These are phyloP conservation scores for Globia sparganii DNA, from an alignment of 2,888 invertebrate species.

Conservation along the genomic window DNA sequence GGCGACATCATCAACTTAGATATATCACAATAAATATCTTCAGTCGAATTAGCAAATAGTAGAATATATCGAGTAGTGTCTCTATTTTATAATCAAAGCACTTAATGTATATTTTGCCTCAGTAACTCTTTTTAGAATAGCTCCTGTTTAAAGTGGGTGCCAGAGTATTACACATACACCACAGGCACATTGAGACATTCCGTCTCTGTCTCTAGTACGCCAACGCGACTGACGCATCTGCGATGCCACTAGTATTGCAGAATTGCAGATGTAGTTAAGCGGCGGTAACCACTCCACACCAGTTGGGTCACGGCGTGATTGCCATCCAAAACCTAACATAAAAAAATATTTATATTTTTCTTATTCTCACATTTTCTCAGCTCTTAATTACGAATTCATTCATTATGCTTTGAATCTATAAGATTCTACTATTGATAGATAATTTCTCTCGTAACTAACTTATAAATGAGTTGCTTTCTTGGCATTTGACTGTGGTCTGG, in stretches of 20 bases:
- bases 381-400: conserved; percentile 5
- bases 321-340: not conserved
- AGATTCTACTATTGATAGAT: conserved; percentile 4
- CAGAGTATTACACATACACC: not conserved
- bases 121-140: conserved; percentile 23
- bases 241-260: not conserved
- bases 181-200: not conserved
- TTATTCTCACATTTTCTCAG: not conserved
- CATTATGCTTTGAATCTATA: conserved; percentile 7
- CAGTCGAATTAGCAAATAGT: conserved; percentile 29
- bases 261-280: not conserved
- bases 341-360: not conserved
- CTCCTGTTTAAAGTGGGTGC: not conserved
- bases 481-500: conserved; percentile 17
- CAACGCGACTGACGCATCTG: not conserved
- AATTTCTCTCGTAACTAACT: not conserved
- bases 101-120: conserved; percentile 45
- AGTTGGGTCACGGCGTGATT: not conserved
- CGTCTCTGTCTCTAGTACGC: not conserved
- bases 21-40: conserved; percentile 69
- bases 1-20: conserved; percentile 78
- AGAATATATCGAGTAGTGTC: conserved; percentile 36
- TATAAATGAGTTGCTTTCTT: conserved; percentile 5
- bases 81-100: conserved; percentile 49
- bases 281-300: not conserved